Conservation (phyloP, 2,888 invertebrate species). For the Philhelius pedissequus region DNA sequence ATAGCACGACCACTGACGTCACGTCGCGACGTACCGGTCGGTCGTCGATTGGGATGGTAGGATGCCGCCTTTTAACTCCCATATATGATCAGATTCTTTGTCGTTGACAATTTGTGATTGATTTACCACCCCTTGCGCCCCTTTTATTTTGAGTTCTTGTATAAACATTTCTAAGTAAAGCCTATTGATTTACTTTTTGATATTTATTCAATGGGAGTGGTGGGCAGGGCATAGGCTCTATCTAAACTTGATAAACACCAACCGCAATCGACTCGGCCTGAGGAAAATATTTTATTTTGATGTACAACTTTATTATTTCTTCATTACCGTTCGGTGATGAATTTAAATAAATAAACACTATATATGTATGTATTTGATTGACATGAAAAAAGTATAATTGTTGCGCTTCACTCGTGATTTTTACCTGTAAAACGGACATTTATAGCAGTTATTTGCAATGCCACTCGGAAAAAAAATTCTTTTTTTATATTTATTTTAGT, state of each 20-base stretch:
- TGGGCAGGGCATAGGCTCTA: constrained; percentile 42
- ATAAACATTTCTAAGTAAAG: background rate
- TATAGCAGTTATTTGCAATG: too few relatives aligned
- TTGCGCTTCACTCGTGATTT: too few relatives aligned
- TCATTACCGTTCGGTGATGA: constrained; percentile 59
- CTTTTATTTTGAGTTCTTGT: constrained; percentile 3
- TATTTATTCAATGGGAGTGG: constrained; percentile 56
- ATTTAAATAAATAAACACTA: constrained; percentile 55
- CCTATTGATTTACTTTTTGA: constrained; percentile 31
- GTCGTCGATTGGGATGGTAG: background rate
- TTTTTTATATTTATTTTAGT: too few relatives aligned
- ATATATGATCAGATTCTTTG: constrained; percentile 55
- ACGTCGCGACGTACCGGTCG: background rate
- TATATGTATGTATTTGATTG: too few relatives aligned
- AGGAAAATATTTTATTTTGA: constrained; percentile 48
- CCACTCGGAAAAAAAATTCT: too few relatives aligned
- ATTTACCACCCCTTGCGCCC: constrained; percentile 65
- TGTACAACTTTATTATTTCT: constrained; percentile 58
- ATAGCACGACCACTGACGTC: background rate
- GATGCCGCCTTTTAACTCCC: constrained; percentile 62
- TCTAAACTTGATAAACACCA: background rate
- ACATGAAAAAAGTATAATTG: background rate
- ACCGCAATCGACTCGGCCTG: background rate
- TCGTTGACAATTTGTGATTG: constrained; percentile 65
- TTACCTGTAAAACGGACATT: too few relatives aligned